Base-by-base conservation (phyloP, 2,888 invertebrate species). In the Caenorhabditis virilis region DNA sequence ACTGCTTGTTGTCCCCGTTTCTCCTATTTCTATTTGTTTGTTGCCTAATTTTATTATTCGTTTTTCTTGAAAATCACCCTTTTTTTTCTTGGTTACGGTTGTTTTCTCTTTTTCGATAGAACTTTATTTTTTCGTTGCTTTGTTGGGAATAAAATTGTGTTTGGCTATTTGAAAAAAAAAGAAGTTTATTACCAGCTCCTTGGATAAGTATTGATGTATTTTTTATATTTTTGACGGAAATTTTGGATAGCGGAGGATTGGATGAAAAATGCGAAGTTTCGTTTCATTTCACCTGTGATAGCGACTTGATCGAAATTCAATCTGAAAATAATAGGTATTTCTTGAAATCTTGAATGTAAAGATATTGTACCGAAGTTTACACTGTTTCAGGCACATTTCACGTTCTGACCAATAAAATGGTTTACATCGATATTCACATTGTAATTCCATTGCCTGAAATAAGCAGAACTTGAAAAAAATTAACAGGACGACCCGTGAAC, bases 231-330 rank as follows among this genome's bases (percentile, higher is more conserved):
- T 33, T 63, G 36, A 20, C 69, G 56, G 16, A 72, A 54, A 50
- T 72, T 72, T 6, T 52, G 57, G 33, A 63, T 58, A 0, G 66
- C 64, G 2, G 66, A 57, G 0, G 63, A 69, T 41, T 64, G 53
- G 0, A 69, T 50, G 47, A 69, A 72, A 35, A 54, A 57, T 22
- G 66, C 59, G 42, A 69, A 67, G 23, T 66, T 60, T n/a, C 69
- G 46, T 43, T 69, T 72, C 47, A 69, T 23, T 48, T 69, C 63
- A 6, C 63, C 56, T 2, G 61, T 57, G 7, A 69, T 22, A 4
- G 66, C 48, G n/a, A 69, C 43, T 27, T 61, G 50, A 42, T 72
- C 69, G 54, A 57, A 72, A 18, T 22, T 7, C 7, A 50, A 39
- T n/a, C 23, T 50, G 22, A 41, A 50, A 25, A 38, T n/a, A 22